Percentiles rank a stretch among this genome's conserved stretches.
These are phyloP conservation scores for Laothoe populi DNA, from an alignment of 2,888 invertebrate genomes.

Conservation along the genomic window DNA sequence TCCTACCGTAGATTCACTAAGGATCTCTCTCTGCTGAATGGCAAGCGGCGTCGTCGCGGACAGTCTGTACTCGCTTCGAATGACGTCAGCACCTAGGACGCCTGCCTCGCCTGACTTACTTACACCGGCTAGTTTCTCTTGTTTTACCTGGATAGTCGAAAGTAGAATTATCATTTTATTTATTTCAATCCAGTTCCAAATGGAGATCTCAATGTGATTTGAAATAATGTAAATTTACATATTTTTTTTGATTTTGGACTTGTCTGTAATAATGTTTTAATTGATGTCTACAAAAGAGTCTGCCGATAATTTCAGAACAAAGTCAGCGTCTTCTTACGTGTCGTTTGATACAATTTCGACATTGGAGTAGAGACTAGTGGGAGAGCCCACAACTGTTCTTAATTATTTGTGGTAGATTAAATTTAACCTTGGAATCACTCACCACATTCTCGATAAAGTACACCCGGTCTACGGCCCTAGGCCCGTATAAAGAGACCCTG, in stretches of 20 bases:
- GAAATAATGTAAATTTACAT: no score
- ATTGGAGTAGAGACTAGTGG: no score
- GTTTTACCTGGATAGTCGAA: conserved; percentile 60
- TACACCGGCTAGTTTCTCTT: conserved; percentile 63
- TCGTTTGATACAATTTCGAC: no score
- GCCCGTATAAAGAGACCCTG: conserved; percentile 88
- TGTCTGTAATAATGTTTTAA: no score
- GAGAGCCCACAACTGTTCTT: no score
- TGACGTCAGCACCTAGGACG: conserved; percentile 68
- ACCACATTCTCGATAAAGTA: conserved; percentile 92
- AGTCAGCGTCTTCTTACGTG: no score
- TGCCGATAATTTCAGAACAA: no score
- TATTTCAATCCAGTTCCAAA: no score
- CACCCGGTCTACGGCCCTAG: conserved; percentile 91
- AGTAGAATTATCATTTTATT: no score
- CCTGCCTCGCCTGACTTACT: conserved; percentile 44
- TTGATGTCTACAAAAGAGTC: no score
- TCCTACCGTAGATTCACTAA: conserved; percentile 86
- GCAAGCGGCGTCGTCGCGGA: conserved; percentile 59
- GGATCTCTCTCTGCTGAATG: conserved; percentile 87
- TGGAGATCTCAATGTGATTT: no score
- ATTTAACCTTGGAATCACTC: conserved; percentile 44
- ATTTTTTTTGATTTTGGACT: no score
- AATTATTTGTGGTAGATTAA: background rate
- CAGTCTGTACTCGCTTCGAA: conserved; percentile 75